Conservation (phyloP, 2,888 invertebrate species). For the Prionchulus punctatus region DNA sequence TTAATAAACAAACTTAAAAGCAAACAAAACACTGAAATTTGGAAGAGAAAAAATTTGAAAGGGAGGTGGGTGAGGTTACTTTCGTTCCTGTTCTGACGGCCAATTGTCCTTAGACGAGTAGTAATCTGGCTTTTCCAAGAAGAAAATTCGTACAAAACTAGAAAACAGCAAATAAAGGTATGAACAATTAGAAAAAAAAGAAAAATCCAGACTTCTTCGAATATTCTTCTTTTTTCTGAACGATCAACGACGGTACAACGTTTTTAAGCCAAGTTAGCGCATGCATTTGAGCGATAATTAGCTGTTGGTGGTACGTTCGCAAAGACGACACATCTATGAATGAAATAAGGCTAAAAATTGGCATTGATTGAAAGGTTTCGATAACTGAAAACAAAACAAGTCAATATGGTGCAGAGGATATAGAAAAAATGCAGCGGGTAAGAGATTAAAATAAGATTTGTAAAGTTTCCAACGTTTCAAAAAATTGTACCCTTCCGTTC, state of each 20-base stretch:
- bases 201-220: slow-evolving; percentile 39
- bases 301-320: too few species aligned
- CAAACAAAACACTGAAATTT: too few species aligned
- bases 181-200: background rate
- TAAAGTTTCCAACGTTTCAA: background rate
- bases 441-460: background rate
- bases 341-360: too few species aligned
- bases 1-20: slow-evolving; percentile 48
- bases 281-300: slow-evolving; percentile 34
- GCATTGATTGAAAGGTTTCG: too few species aligned
- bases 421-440: too few species aligned
- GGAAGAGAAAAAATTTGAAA: too few species aligned
- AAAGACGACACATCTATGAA: too few species aligned
- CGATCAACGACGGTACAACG: slow-evolving; percentile 55
- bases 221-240: slow-evolving; percentile 54
- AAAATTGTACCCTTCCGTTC: background rate
- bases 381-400: too few species aligned
- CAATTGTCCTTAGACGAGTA: slow-evolving; percentile 45
- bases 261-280: slow-evolving; percentile 75
- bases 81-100: slow-evolving; percentile 75
- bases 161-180: background rate
- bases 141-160: slow-evolving; percentile 20
- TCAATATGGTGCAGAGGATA: too few species aligned
- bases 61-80: slow-evolving; percentile 23
- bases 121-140: slow-evolving; percentile 32